Conservation (phyloP, 2,888 invertebrate species). For the Nomada flava region DNA sequence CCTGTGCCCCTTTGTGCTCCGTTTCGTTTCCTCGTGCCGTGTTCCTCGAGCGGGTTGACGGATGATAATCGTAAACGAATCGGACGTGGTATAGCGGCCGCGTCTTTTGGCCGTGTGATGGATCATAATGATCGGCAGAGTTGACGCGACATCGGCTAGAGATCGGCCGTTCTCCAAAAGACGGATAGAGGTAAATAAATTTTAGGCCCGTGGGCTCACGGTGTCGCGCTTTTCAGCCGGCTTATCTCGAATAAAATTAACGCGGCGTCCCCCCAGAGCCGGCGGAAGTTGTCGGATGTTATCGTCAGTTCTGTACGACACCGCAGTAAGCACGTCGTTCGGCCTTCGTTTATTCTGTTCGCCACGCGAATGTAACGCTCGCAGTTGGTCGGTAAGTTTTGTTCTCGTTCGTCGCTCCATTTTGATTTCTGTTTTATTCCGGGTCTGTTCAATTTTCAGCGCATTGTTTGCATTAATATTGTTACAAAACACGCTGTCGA, state of each 20-base stretch:
- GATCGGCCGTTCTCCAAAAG: constrained; percentile 47
- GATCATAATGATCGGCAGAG: constrained; percentile 66
- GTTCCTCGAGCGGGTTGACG: constrained; percentile 36
- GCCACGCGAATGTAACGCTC: neutral
- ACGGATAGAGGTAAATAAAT: constrained; percentile 53
- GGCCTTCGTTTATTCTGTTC: neutral
- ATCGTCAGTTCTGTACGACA: constrained; percentile 34
- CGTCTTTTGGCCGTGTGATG: constrained; percentile 55
- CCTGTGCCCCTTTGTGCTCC: neutral
- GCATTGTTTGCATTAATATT: too few relatives aligned
- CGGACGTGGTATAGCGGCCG: constrained; percentile 55
- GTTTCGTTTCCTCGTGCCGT: neutral
- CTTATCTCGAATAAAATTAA: constrained; percentile 49
- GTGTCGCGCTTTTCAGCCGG: constrained; percentile 38
- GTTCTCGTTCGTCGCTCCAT: neutral
- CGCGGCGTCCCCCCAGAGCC: constrained; percentile 29
- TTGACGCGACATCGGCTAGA: constrained; percentile 55
- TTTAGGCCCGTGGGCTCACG: constrained; percentile 19
- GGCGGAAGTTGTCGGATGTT: constrained; percentile 55
- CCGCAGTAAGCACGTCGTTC: constrained; percentile 11
- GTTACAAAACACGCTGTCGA: too few relatives aligned
- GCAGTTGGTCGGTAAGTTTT: constrained; percentile 13
- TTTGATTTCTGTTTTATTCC: neutral
- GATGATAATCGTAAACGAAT: constrained; percentile 67
- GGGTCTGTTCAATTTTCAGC: too few relatives aligned